phyloP scores from a whole-genome alignment of 2,113 vertebrate species.

The Suricata suricatta region DNA sequence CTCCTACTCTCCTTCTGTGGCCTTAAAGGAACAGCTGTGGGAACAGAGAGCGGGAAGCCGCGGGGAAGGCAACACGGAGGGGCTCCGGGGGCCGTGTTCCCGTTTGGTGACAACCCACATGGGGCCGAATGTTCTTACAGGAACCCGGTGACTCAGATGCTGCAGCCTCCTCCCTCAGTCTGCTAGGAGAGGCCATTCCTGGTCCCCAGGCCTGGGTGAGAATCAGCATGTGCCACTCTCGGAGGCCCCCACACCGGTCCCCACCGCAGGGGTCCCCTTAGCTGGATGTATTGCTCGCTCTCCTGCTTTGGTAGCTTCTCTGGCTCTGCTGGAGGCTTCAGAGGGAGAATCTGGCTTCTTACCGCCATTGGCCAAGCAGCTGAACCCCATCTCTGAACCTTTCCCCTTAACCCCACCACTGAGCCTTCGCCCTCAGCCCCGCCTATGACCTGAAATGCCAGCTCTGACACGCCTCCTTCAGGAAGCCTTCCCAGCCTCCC shows the following conservation, averaged over 20 bases:
- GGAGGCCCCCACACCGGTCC: not conserved
- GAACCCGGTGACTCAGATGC: constrained; percentile 32
- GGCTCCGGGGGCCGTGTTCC: constrained; percentile 62
- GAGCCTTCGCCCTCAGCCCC: not conserved
- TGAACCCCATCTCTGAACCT: not conserved
- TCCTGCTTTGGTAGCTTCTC: not conserved
- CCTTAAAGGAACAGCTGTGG: constrained; percentile 61
- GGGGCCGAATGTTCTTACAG: constrained; percentile 36
- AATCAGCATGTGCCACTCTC: not conserved
- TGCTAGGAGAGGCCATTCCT: not conserved
- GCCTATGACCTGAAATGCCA: not conserved
- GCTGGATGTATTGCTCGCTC: not conserved
- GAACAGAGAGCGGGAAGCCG: constrained; percentile 43
- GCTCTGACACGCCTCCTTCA: not conserved
- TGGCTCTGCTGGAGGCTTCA: not conserved
- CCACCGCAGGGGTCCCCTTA: not conserved
- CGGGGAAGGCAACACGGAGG: not conserved
- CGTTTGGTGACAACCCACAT: constrained; percentile 10
- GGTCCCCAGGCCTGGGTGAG: not conserved
- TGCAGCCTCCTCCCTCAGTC: not conserved
- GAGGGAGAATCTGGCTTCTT: not conserved
- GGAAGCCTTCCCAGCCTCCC: not conserved
- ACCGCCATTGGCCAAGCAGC: not conserved
- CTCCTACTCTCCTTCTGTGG: constrained; percentile 69
- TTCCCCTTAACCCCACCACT: not conserved